These are phyloP conservation scores for Diloba caeruleocephala DNA, from an alignment of 2,888 invertebrate species.

Conservation along the genomic window DNA sequence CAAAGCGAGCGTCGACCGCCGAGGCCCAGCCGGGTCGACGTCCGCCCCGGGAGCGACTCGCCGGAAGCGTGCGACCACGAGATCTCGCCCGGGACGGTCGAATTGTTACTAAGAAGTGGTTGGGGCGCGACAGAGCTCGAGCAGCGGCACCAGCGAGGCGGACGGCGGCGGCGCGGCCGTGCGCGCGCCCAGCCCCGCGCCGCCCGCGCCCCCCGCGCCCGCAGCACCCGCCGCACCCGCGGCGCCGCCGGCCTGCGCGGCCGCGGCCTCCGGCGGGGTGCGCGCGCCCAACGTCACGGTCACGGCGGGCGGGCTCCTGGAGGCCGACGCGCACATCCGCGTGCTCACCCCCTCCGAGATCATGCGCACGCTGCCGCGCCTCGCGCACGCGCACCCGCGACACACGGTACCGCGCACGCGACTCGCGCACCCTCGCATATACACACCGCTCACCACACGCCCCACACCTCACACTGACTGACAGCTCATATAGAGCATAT, in stretches of 20 bases:
- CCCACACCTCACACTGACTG: slow-evolving; percentile 36
- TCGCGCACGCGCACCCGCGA: slow-evolving; percentile 89
- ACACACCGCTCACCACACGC: slow-evolving; percentile 41
- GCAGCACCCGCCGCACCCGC: slow-evolving; percentile 38
- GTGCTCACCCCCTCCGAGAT: slow-evolving; percentile 97
- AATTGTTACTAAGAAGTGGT: slow-evolving; percentile 69
- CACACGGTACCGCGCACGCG: slow-evolving; percentile 58
- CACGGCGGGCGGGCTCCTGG: slow-evolving; percentile 90
- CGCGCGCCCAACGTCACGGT: slow-evolving; percentile 92
- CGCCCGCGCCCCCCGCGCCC: slow-evolving; percentile 50
- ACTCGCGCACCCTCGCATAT: slow-evolving; percentile 54
- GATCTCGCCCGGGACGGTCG: slow-evolving; percentile 36
- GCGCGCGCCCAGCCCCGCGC: slow-evolving; percentile 47
- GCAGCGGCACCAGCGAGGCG: slow-evolving; percentile 44
- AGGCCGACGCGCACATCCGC: slow-evolving; percentile 94
- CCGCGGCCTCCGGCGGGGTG: slow-evolving; percentile 74
- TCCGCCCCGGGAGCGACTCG: slow-evolving; percentile 35
- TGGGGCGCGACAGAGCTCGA: slow-evolving; percentile 77
- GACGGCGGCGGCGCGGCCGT: slow-evolving; percentile 54
- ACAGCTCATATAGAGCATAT: slow-evolving; percentile 7
- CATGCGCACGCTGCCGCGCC: slow-evolving; percentile 96
- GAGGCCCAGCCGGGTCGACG: not conserved
- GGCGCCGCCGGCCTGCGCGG: slow-evolving; percentile 37
- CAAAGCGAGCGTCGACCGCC: slow-evolving; percentile 4
- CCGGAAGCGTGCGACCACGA: slow-evolving; percentile 30